Evolutionary conservation across 2,113 vertebrate genomes (phyloP).

Genomic region (Phoenicopterus ruber): DNA sequence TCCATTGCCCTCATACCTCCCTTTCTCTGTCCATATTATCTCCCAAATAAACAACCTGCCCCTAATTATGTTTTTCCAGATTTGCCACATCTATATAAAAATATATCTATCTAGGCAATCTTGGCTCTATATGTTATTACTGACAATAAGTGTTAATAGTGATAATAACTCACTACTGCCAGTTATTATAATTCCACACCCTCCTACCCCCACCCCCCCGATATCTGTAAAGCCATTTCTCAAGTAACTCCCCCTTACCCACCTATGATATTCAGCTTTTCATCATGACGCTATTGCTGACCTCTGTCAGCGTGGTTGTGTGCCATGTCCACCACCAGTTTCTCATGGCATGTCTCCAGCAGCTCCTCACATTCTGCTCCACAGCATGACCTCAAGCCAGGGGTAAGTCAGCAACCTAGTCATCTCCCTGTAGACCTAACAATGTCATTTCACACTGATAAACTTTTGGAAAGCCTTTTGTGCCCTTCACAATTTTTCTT

Average conservation of each 20-base stretch:
- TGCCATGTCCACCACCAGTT: background rate
- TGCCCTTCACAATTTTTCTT: background rate
- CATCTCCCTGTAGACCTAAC: background rate
- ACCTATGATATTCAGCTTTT: background rate
- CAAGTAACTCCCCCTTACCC: background rate
- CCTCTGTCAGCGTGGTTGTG: background rate
- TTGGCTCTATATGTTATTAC: background rate
- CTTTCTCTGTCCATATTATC: background rate
- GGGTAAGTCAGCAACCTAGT: background rate
- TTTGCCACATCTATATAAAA: background rate
- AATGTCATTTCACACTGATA: background rate
- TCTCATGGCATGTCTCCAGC: background rate
- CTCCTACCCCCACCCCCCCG: fast-evolving
- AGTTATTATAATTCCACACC: background rate
- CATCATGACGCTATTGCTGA: background rate
- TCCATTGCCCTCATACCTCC: background rate
- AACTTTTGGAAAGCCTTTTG: background rate
- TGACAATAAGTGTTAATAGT: background rate
- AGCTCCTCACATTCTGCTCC: background rate
- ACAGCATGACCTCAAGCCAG: background rate
- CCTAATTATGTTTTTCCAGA: background rate
- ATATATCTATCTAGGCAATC: background rate
- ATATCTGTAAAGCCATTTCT: background rate
- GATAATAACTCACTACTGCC: background rate
- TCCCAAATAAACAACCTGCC: background rate